Base-by-base conservation (phyloP, 2,113 vertebrate species). In the Onychostoma macrolepis region DNA sequence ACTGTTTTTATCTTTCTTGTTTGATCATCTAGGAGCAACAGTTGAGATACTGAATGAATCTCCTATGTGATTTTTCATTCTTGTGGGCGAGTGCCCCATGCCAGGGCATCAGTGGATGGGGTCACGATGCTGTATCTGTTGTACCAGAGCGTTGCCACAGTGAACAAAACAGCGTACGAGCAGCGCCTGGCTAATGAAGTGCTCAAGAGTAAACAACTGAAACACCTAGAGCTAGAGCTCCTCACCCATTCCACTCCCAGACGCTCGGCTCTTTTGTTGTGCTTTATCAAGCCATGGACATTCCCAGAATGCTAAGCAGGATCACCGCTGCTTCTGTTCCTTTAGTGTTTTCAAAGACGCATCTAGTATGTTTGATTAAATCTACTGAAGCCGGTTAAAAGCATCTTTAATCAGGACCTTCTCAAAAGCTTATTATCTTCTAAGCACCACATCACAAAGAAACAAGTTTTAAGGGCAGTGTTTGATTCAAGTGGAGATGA, bases 361-460 rank as follows among this genome's bases (percentile, higher is more conserved):
- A 87, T 50, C 45, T 45, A 15, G 56, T 58, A 50, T 69, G 63
- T 84, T 90, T 91, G 85, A 91, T 92, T 90, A 53, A 67, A 63
- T 89, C 38, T 19, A 75, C 84, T 79, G 33, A 84, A 91, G 87
- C 86, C 80, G 4, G 75, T 90, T 89, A 79, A 92, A 93, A 90
- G 89, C 82, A 78, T 79, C 61, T 91, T 82, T 92, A 91, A 92
- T 92, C 86, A 87, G 38, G 45, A 84, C 84, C 78, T 87, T 61
- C 89, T 91, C 58, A 45, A 89, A 90, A 84, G 71, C 84, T 84
- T 90, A 84, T 91, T 93, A 92, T 89, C 89, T 91, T 89, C 80
- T 63, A 6, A 89, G 77, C 71, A 71, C 24, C 56, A 4, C 80
- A 80, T 81, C 19, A 86, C 86, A 85, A 85, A 81, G 72, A 38